Conservation (phyloP, 2,113 vertebrate genomes). For the Rhinolophus ferrumequinum region DNA sequence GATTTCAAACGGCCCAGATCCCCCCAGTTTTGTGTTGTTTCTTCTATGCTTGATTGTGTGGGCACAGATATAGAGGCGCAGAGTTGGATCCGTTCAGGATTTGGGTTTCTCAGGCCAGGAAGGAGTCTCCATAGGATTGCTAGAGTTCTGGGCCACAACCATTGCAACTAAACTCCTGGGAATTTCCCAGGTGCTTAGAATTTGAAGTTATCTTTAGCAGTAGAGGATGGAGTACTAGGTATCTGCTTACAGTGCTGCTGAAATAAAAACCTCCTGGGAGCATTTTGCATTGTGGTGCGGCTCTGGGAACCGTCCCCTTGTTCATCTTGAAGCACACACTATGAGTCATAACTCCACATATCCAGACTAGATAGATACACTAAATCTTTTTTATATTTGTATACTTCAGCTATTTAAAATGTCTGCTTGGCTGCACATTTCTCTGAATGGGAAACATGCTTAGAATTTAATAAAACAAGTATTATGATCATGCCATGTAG, state of each 20-base stretch:
- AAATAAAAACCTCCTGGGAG: conserved; percentile 39
- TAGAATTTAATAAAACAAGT: conserved; percentile 31
- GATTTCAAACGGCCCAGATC: neutral
- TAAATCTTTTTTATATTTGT: neutral
- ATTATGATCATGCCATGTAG: neutral
- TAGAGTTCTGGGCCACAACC: neutral
- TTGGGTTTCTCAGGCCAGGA: neutral
- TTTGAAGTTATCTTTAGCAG: neutral
- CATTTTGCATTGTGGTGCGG: neutral
- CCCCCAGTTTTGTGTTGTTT: neutral
- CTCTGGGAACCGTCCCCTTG: neutral
- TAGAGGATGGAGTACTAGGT: neutral
- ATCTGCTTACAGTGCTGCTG: neutral
- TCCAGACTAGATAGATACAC: neutral
- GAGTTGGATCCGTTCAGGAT: neutral
- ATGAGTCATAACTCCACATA: neutral
- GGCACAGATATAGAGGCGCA: neutral
- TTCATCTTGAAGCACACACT: neutral
- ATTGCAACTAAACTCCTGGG: neutral
- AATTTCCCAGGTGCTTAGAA: conserved; percentile 38
- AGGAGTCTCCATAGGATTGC: neutral
- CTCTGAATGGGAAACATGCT: neutral
- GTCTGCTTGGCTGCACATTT: neutral
- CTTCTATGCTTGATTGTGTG: neutral
- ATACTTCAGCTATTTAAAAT: neutral